phyloP scores from a whole-genome alignment of 1,140 invertebrate species.

The Scaptomyza montana region DNA sequence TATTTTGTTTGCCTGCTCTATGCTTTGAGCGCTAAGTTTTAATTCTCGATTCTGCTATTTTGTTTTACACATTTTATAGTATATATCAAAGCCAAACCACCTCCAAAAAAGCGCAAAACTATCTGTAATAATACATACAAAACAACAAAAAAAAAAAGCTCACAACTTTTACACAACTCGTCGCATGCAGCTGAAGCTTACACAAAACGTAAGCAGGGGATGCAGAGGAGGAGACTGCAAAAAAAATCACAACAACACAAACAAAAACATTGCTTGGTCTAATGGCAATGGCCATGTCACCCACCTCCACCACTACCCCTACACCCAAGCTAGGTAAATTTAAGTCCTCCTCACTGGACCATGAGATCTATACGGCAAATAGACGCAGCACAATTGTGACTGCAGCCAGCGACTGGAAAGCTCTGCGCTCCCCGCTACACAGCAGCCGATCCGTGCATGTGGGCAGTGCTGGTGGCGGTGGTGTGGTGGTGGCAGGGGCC shows the following conservation, averaged over 20 bases:
- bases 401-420: constrained; percentile 68
- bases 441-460: constrained; percentile 46
- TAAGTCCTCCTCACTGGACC: constrained; percentile 75
- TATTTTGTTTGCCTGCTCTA: constrained; percentile 54
- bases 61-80: constrained; percentile 70
- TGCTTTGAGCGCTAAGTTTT: constrained; percentile 58
- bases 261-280: constrained; percentile 30
- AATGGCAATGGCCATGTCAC: constrained; percentile 60
- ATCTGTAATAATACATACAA: constrained; percentile 39
- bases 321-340: constrained; percentile 66
- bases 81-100: constrained; percentile 48
- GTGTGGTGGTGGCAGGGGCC: background rate
- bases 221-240: constrained; percentile 7
- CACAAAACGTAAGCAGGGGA: constrained; percentile 9
- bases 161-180: constrained; percentile 65
- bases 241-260: constrained; percentile 27
- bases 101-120: constrained; percentile 69
- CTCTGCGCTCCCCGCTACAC: constrained; percentile 50
- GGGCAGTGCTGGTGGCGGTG: constrained; percentile 16
- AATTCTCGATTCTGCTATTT: constrained; percentile 64
- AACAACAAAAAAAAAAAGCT: constrained; percentile 34
- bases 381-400: constrained; percentile 69
- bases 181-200: constrained; percentile 50
- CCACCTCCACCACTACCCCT: constrained; percentile 28
- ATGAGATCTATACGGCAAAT: constrained; percentile 75